These are phyloP conservation scores for Sabellastarte sp. DNA, from an alignment of 2,888 invertebrate species.

Conservation along the genomic window DNA sequence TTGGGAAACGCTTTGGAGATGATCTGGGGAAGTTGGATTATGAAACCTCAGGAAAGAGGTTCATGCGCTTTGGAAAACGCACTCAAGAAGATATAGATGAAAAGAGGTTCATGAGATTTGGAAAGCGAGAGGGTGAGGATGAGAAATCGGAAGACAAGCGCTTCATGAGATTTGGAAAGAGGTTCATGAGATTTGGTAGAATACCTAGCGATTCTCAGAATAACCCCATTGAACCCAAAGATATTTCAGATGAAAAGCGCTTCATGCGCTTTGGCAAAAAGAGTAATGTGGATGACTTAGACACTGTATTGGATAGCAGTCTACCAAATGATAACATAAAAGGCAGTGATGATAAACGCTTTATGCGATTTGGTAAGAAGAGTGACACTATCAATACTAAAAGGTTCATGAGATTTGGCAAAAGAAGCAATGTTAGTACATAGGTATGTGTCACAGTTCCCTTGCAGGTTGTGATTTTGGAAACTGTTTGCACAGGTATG, in stretches of 20 bases:
- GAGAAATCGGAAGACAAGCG: background rate
- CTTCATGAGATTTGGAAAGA: slow-evolving; percentile 7
- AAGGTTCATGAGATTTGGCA: slow-evolving; percentile 14
- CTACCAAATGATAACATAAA: too few relatives aligned
- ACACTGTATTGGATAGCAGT: too few relatives aligned
- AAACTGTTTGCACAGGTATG: too few relatives aligned
- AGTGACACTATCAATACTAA: background rate
- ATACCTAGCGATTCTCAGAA: too few relatives aligned
- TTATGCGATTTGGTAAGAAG: background rate
- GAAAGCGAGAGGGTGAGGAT: slow-evolving; percentile 2
- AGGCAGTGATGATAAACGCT: slow-evolving; percentile 1
- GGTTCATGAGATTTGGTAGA: slow-evolving; percentile 8
- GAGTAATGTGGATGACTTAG: too few relatives aligned
- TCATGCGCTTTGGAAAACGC: slow-evolving; percentile 13
- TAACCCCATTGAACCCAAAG: too few relatives aligned
- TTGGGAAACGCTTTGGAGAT: background rate
- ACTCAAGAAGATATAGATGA: background rate
- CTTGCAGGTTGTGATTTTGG: too few relatives aligned
- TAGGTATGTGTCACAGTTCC: too few relatives aligned
- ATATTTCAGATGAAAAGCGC: too few relatives aligned
- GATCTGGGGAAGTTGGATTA: slow-evolving; percentile 2
- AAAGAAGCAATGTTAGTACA: too few relatives aligned
- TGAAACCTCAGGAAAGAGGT: slow-evolving; percentile 3
- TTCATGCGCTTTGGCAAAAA: too few relatives aligned
- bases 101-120: slow-evolving; percentile 11